phyloP scores from a whole-genome alignment of 2,797 vertebrate species.

The Adelosebastes latens region DNA sequence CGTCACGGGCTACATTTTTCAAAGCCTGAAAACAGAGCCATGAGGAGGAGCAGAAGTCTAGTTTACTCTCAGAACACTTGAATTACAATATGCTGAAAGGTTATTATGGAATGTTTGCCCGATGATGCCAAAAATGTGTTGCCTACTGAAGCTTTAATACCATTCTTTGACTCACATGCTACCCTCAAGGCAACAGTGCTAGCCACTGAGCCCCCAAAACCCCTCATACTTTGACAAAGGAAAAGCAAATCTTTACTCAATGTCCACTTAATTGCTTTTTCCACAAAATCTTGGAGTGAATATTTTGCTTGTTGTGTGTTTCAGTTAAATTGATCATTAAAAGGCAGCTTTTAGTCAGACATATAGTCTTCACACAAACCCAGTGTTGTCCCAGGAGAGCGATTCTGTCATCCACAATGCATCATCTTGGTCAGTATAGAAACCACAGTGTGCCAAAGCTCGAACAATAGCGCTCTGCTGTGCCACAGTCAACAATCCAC shows the following conservation, averaged over 20 bases:
- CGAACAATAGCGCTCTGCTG: slow-evolving; percentile 71
- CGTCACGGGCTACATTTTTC: too few relatives aligned
- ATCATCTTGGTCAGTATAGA: slow-evolving; percentile 55
- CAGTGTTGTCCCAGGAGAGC: slow-evolving; percentile 25
- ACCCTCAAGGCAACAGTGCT: neutral
- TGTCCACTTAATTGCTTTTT: neutral
- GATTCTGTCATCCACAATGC: slow-evolving; percentile 45
- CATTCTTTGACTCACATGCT: neutral
- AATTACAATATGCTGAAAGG: too few relatives aligned
- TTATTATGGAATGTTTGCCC: too few relatives aligned
- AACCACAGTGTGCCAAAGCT: slow-evolving; percentile 58
- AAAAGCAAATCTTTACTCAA: neutral
- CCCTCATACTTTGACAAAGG: neutral
- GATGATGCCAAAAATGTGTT: too few relatives aligned
- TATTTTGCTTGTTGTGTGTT: neutral
- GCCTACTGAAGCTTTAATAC: too few relatives aligned
- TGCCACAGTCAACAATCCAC: slow-evolving; percentile 46
- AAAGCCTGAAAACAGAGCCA: too few relatives aligned
- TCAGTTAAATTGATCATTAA: slow-evolving; percentile 9
- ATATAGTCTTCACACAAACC: slow-evolving; percentile 28
- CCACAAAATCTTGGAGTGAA: neutral
- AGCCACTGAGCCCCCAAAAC: neutral
- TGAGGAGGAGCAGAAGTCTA: too few relatives aligned
- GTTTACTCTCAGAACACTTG: too few relatives aligned
- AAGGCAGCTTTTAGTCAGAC: slow-evolving; percentile 9